A percentile compares a stretch with the other conserved stretches of the same genome.
Evolutionary conservation across 2,113 vertebrate genomes (phyloP).

Genomic region (Larimichthys polyactis): DNA sequence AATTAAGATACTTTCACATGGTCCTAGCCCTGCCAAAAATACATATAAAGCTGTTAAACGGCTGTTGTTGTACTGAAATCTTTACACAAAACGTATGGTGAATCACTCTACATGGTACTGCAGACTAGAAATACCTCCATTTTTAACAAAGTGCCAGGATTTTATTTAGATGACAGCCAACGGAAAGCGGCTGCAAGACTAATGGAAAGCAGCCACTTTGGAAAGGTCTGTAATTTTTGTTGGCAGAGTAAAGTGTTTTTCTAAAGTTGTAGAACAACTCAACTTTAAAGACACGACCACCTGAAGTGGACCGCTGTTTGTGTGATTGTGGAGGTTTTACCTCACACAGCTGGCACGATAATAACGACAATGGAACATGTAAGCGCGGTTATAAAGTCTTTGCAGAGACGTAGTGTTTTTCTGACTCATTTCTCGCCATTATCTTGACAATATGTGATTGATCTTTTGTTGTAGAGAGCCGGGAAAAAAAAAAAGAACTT

Average conservation of each 20-base stretch:
- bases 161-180: constrained; percentile 55
- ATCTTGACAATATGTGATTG: not conserved
- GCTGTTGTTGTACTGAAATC: not conserved
- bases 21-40: no score
- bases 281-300: constrained; percentile 45
- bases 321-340: constrained; percentile 12
- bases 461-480: not conserved
- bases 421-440: constrained; percentile 1
- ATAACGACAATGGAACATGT: not conserved
- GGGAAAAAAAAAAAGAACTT: not conserved
- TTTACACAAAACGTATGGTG: not conserved
- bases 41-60: not conserved
- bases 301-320: constrained; percentile 35
- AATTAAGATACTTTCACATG: not conserved
- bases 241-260: constrained; percentile 44
- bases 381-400: not conserved
- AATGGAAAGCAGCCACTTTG: constrained; percentile 71
- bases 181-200: constrained; percentile 53
- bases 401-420: not conserved
- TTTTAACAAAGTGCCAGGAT: constrained; percentile 51
- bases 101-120: not conserved
- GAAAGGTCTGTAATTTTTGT: constrained; percentile 46
- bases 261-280: constrained; percentile 54
- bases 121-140: not conserved
- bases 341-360: constrained; percentile 19